phyloP scores from a whole-genome alignment of 2,113 vertebrate genomes.

The Pachypanchax playfairii region DNA sequence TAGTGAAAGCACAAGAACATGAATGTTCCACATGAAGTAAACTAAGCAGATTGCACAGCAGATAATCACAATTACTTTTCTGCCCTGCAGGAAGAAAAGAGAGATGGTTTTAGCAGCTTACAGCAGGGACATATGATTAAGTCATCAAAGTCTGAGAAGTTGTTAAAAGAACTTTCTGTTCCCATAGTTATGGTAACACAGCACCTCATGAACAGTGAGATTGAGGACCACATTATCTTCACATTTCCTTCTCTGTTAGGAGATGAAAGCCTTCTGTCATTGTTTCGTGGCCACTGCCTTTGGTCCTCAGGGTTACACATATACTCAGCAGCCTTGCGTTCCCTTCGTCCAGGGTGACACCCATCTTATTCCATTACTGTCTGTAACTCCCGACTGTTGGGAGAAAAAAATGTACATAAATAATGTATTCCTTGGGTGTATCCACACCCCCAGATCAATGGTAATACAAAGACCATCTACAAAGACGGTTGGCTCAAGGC shows the following conservation, averaged over 20 bases:
- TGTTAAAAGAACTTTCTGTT: conserved; percentile 41
- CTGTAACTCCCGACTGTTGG: conserved; percentile 57
- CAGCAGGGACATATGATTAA: conserved; percentile 10
- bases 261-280: conserved; percentile 54
- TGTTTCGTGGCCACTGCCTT: conserved; percentile 40
- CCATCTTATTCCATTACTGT: conserved; percentile 67
- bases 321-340: conserved; percentile 24
- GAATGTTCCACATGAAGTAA: conserved; percentile 26
- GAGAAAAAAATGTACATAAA: conserved; percentile 62
- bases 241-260: conserved; percentile 44
- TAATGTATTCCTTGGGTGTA: conserved; percentile 77
- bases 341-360: conserved; percentile 52
- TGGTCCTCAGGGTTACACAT: conserved; percentile 43
- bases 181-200: conserved; percentile 22
- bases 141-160: conserved; percentile 34
- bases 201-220: conserved; percentile 26
- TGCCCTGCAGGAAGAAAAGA: conserved; percentile 32
- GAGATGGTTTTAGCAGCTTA: conserved; percentile 12
- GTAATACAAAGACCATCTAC: conserved; percentile 79
- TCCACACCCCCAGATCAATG: conserved; percentile 79
- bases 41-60: conserved; percentile 26
- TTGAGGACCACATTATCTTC: conserved; percentile 46
- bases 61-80: conserved; percentile 36
- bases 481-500: conserved; percentile 81
- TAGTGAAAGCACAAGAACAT: conserved; percentile 10